phyloP scores from a whole-genome alignment of 2,888 invertebrate species.

The Malachius bipustulatus region DNA sequence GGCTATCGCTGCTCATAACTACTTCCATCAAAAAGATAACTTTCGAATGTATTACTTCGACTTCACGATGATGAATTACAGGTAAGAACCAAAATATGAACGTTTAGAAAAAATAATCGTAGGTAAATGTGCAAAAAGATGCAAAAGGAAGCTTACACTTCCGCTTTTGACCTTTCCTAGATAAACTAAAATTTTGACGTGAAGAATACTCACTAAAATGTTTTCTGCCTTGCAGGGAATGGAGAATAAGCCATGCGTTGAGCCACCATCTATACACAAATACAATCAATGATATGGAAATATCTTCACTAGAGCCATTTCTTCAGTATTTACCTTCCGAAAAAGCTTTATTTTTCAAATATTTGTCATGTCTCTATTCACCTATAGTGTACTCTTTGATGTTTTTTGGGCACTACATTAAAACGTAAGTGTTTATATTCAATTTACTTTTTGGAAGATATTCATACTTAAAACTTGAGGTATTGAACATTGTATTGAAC shows the following conservation, averaged over 20 bases:
- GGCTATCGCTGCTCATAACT: slow-evolving; percentile 58
- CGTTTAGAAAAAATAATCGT: slow-evolving; percentile 2
- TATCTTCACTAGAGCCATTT: slow-evolving; percentile 53
- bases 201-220: too few species aligned
- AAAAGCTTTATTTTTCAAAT: slow-evolving; percentile 41
- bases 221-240: slow-evolving; percentile 49
- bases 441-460: too few species aligned
- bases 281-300: slow-evolving; percentile 61
- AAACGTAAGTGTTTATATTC: slow-evolving; percentile 21
- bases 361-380: slow-evolving; percentile 40
- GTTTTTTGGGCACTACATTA: slow-evolving; percentile 14
- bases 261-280: slow-evolving; percentile 74
- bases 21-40: slow-evolving; percentile 61
- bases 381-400: slow-evolving; percentile 22
- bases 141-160: too few species aligned
- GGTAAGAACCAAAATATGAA: slow-evolving; percentile 39
- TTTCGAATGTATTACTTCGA: slow-evolving; percentile 72
- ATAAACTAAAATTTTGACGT: too few species aligned
- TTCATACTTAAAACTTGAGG: too few species aligned
- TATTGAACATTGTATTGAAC: too few species aligned
- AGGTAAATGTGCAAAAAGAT: too few species aligned
- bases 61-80: slow-evolving; percentile 51
- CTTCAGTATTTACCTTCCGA: slow-evolving; percentile 50
- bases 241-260: slow-evolving; percentile 62
- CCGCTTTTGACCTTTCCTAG: too few species aligned